Conservation (phyloP, 2,797 vertebrate species). For the Eulemur rubriventer region DNA sequence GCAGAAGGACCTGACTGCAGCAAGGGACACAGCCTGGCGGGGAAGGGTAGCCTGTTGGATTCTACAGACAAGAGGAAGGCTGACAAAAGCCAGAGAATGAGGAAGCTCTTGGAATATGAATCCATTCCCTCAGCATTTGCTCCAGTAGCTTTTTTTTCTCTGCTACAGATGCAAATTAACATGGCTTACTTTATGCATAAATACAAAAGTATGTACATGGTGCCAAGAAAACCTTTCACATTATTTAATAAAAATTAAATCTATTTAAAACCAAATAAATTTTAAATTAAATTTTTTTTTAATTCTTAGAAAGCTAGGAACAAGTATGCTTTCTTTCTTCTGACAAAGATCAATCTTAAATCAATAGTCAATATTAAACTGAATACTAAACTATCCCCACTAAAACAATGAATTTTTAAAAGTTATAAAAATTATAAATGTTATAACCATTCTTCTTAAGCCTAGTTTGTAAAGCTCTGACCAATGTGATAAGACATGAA, state of each 20-base stretch:
- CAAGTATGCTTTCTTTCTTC: too few species aligned
- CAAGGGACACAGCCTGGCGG: not conserved
- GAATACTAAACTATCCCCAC: too few species aligned
- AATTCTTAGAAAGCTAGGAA: too few species aligned
- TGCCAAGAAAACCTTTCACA: slow-evolving; percentile 36
- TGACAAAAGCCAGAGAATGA: not conserved
- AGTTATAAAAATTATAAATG: too few species aligned
- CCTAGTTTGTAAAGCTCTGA: not conserved
- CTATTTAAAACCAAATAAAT: slow-evolving; percentile 33
- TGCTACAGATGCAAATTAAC: not conserved
- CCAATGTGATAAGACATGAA: not conserved
- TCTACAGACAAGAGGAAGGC: not conserved
- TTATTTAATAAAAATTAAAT: slow-evolving; percentile 81
- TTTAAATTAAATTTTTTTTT: too few species aligned
- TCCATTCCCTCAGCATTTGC: not conserved
- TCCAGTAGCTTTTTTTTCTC: not conserved
- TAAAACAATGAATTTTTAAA: too few species aligned
- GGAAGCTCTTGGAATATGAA: not conserved
- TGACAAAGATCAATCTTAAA: too few species aligned
- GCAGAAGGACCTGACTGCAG: not conserved
- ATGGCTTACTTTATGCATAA: slow-evolving; percentile 3
- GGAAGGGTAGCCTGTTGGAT: not conserved
- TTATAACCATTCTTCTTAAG: not conserved
- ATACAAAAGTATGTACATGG: not conserved
- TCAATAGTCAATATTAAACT: too few species aligned